Evolutionary conservation across 37 sponge, comb jelly and placozoan species (phyloP).

Genomic region (Eunapius fragilis): DNA sequence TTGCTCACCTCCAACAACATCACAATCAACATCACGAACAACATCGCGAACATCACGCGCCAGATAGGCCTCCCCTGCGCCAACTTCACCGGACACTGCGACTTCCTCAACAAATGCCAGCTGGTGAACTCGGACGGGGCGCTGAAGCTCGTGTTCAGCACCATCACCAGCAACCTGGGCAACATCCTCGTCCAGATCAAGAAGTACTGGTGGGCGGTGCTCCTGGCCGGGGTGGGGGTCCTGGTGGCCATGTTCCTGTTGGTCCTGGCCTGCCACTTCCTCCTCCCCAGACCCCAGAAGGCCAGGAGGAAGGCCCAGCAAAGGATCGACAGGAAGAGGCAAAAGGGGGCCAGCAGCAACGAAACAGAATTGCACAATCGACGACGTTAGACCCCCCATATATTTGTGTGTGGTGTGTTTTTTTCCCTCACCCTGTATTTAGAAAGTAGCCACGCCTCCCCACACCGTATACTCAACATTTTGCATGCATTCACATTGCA

Average conservation of each 20-base stretch:
- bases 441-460: no score
- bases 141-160: background rate
- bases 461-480: no score
- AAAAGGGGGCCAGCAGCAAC: no score
- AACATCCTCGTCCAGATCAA: conserved; percentile 30
- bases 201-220: conserved; percentile 75
- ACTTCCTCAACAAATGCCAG: conserved; percentile 62
- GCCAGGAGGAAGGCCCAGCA: conserved; percentile 26
- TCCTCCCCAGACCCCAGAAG: conserved; percentile 69
- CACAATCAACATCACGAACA: background rate
- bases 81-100: conserved; percentile 75
- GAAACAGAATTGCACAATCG: no score
- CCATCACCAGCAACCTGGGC: background rate
- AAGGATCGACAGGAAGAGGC: background rate
- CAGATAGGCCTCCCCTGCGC: conserved; percentile 58
- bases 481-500: no score
- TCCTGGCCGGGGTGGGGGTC: conserved; percentile 52
- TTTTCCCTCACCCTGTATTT: no score
- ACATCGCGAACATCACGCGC: background rate
- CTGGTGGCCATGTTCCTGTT: conserved; percentile 67
- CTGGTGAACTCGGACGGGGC: conserved; percentile 33
- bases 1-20: background rate
- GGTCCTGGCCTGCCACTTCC: conserved; percentile 58
- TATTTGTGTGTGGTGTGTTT: no score
- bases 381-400: no score